Base-by-base conservation (phyloP, 1,140 invertebrate genomes). In the Trichoplusia ni region DNA sequence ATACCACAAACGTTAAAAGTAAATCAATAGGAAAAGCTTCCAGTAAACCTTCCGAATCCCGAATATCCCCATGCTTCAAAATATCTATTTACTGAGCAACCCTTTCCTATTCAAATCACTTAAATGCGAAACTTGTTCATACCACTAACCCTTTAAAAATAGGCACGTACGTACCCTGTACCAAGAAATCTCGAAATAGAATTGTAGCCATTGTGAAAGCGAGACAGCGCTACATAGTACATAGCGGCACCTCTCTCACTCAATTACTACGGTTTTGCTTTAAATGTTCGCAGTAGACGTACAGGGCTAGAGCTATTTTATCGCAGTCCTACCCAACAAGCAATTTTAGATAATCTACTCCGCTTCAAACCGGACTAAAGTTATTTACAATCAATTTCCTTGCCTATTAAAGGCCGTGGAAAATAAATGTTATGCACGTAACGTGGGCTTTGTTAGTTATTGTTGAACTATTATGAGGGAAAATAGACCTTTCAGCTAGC, bases 361-460 rank as follows among this genome's bases (percentile, higher is more conserved):
- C 38, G 16, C 38, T 58, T 44, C 35, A 13, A 54, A 21, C 56
- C 31, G 27, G 21, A 37, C 58, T 27, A 31, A 38, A 47, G 33
- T 61, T 61, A 61, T 61, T 61, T 61, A 49, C 58, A 61, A 61
- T 61, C 58, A 61, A 61, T 61, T 60, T 61, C 42, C 58, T 49
- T 49, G 31, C 6, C 58, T 61, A 49, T 61, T 61, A 61, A 61
- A 38, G 18, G 40, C 27, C 37, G n/a, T 40, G 7, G 38, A 40
- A 14, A 47, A 16, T 38, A 49, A 61, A 61, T 61, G 19, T 47
- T 61, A 49, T 47, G 44, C 44, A 61, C 38, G 38, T 23, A 37
- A 42, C 13, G 6, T 23, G 2, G n/a, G 44, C 25, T 27, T 11
- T 18, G 46, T 51, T 33, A 18, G 29, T 35, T 51, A 21, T 51